These are phyloP conservation scores for Microctenopoma lineatum DNA, from an alignment of 2,797 vertebrate species.

Conservation along the genomic window DNA sequence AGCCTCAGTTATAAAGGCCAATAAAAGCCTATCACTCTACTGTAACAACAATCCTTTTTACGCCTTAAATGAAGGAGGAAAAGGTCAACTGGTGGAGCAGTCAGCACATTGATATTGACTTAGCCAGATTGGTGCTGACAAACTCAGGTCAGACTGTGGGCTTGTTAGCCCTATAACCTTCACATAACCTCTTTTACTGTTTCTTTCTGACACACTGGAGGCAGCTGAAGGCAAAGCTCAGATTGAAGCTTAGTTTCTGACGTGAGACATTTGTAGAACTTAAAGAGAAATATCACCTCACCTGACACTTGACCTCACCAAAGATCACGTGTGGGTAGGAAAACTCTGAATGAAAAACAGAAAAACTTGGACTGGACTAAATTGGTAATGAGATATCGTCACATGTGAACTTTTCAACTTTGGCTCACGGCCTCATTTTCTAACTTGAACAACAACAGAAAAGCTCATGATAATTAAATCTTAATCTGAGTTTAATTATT, in stretches of 20 bases:
- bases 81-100: constrained; percentile 83
- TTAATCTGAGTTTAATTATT: constrained; percentile 40
- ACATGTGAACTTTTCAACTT: constrained; percentile 44
- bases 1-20: constrained; percentile 80
- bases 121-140: constrained; percentile 79
- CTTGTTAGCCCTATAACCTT: constrained; percentile 79
- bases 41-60: constrained; percentile 84
- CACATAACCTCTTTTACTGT: constrained; percentile 77
- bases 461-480: constrained; percentile 16
- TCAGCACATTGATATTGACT: constrained; percentile 83
- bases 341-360: constrained; percentile 14
- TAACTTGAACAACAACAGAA: constrained; percentile 14
- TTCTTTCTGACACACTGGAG: constrained; percentile 60
- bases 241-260: constrained; percentile 45
- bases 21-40: constrained; percentile 84
- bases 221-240: constrained; percentile 48
- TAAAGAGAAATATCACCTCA: constrained; percentile 32
- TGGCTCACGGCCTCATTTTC: constrained; percentile 30
- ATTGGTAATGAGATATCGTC: constrained; percentile 23
- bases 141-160: constrained; percentile 79
- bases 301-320: constrained; percentile 46
- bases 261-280: constrained; percentile 46
- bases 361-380: constrained; percentile 22
- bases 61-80: constrained; percentile 75
- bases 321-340: constrained; percentile 20